phyloP scores from a whole-genome alignment of 1,140 invertebrate species.

The Drosophila chauvacae region DNA sequence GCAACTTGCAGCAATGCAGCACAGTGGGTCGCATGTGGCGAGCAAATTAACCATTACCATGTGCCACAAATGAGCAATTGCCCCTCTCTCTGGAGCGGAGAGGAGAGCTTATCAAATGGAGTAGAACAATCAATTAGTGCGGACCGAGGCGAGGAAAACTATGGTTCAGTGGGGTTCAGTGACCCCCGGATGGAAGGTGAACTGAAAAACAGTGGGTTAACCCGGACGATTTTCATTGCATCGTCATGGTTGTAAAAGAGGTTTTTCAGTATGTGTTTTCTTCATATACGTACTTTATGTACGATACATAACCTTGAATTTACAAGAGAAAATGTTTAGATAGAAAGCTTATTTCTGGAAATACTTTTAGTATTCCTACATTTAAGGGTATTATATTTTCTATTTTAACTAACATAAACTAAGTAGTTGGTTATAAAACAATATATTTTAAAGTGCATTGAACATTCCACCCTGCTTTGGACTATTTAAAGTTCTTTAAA shows the following conservation, averaged over 20 bases:
- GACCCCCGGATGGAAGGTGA: constrained; percentile 18
- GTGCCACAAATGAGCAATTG: constrained; percentile 44
- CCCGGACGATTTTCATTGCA: neutral
- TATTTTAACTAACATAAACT: neutral
- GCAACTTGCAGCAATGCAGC: constrained; percentile 41
- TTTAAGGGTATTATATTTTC: neutral
- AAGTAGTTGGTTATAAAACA: neutral
- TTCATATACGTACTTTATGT: no score
- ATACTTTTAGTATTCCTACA: neutral
- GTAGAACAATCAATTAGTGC: constrained; percentile 48
- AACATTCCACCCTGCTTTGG: neutral
- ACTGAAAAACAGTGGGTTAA: constrained; percentile 6
- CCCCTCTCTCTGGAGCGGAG: neutral
- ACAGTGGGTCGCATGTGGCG: constrained; percentile 42
- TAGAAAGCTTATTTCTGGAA: neutral
- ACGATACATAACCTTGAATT: no score
- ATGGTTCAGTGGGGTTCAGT: constrained; percentile 21
- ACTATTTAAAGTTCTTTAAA: neutral
- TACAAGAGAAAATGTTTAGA: no score
- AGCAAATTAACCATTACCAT: constrained; percentile 38
- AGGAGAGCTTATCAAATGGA: constrained; percentile 41
- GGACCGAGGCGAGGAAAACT: constrained; percentile 25
- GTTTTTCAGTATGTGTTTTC: neutral
- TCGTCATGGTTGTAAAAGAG: neutral
- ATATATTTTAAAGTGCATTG: neutral